These are phyloP conservation scores for Spongilla lacustris DNA, from an alignment of 37 sponge, comb jelly and placozoan species.

Conservation along the genomic window DNA sequence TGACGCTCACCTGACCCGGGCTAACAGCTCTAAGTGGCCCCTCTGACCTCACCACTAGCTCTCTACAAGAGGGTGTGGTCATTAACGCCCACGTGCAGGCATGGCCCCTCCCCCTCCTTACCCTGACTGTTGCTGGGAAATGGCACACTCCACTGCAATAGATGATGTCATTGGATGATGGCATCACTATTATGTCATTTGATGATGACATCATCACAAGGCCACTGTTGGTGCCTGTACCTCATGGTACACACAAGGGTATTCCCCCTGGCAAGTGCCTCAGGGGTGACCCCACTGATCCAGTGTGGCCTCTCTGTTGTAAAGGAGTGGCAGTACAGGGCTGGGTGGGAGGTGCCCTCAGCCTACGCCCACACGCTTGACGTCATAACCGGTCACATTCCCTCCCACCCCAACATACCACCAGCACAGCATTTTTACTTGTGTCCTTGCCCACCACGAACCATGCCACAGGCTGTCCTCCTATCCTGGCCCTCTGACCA, in stretches of 20 bases:
- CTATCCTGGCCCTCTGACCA: constrained; percentile 79
- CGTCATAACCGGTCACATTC: neutral
- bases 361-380: constrained; percentile 2
- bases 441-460: constrained; percentile 64
- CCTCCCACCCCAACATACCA: constrained; percentile 19
- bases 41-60: too few relatives aligned
- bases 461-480: constrained; percentile 22
- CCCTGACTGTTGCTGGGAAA: too few relatives aligned
- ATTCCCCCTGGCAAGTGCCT: neutral
- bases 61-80: too few relatives aligned
- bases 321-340: constrained; percentile 55
- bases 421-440: constrained; percentile 30
- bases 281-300: constrained; percentile 25
- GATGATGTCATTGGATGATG: too few relatives aligned
- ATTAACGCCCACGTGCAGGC: too few relatives aligned
- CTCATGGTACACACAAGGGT: constrained; percentile 32
- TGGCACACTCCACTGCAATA: too few relatives aligned
- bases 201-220: neutral
- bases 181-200: too few relatives aligned
- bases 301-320: constrained; percentile 51
- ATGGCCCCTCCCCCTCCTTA: too few relatives aligned
- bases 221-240: constrained; percentile 42
- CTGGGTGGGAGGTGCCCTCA: constrained; percentile 60
- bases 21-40: too few relatives aligned
- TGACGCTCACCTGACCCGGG: too few relatives aligned